A percentile compares a stretch with the other conserved stretches of the same genome.
Conservation (phyloP, 2,888 invertebrate species). For the Embidobia sp. region DNA sequence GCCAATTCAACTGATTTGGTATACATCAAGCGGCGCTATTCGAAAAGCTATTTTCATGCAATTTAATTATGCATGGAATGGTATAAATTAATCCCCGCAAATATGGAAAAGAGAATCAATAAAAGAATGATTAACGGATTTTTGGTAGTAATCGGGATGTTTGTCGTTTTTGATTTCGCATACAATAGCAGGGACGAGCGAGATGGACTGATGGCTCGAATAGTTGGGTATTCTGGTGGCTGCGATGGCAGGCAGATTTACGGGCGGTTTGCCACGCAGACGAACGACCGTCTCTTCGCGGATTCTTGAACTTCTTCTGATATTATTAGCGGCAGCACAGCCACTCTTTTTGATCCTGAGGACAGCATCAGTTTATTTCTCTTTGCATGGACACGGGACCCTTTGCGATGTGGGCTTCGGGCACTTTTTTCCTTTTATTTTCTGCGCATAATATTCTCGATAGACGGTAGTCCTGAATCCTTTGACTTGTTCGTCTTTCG, state of each 20-base stretch:
- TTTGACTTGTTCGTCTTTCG: slow-evolving; percentile 64
- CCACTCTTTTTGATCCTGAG: slow-evolving; percentile 77
- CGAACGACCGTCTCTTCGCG: slow-evolving; percentile 77
- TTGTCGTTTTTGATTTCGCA: slow-evolving; percentile 57
- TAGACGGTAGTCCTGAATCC: slow-evolving; percentile 70
- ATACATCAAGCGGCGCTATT: neutral
- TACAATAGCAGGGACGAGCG: slow-evolving; percentile 63
- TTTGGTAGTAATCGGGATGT: slow-evolving; percentile 40
- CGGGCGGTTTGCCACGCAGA: slow-evolving; percentile 78
- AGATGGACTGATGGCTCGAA: slow-evolving; percentile 66
- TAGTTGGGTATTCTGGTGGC: slow-evolving; percentile 74
- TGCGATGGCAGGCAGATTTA: slow-evolving; percentile 78
- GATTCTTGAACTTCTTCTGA: slow-evolving; percentile 79
- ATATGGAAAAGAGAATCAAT: slow-evolving; percentile 28
- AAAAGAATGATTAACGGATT: slow-evolving; percentile 49
- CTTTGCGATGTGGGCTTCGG: slow-evolving; percentile 45
- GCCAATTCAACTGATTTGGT: too few relatives aligned
- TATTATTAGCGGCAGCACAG: slow-evolving; percentile 80
- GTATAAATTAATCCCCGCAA: too few relatives aligned
- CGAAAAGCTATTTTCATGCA: too few relatives aligned
- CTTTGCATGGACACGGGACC: slow-evolving; percentile 58
- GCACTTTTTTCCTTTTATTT: slow-evolving; percentile 62
- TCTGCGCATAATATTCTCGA: slow-evolving; percentile 73
- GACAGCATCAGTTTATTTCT: slow-evolving; percentile 62
- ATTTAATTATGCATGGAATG: too few relatives aligned